Evolutionary conservation across 2,113 vertebrate genomes (phyloP).

Genomic region (Alosa alosa): DNA sequence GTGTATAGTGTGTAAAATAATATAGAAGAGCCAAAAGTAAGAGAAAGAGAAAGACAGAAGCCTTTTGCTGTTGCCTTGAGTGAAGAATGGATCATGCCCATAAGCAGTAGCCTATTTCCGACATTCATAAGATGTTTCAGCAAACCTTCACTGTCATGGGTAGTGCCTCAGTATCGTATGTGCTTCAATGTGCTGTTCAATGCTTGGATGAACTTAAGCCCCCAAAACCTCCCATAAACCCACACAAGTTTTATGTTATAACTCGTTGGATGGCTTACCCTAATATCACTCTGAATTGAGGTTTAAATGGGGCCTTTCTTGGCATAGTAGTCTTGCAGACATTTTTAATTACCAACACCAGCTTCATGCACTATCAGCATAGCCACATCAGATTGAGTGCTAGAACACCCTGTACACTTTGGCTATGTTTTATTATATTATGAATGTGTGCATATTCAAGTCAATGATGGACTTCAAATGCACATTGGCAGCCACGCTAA

Average conservation of each 20-base stretch:
- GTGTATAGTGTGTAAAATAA: too few relatives aligned
- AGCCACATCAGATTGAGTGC: background rate
- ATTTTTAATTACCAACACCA: background rate
- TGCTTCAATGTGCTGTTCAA: too few relatives aligned
- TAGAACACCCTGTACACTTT: background rate
- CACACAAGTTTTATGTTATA: background rate
- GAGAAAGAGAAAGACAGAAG: too few relatives aligned
- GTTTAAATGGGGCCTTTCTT: background rate
- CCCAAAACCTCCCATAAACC: too few relatives aligned
- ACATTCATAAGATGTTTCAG: too few relatives aligned
- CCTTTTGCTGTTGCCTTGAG: too few relatives aligned
- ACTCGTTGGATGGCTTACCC: background rate
- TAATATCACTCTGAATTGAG: background rate
- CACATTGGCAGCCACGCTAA: background rate
- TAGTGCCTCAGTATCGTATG: too few relatives aligned
- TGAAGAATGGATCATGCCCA: too few relatives aligned
- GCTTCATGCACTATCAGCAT: background rate
- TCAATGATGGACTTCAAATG: background rate
- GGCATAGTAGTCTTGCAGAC: background rate
- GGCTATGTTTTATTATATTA: background rate
- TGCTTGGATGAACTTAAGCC: too few relatives aligned
- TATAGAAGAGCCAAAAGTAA: too few relatives aligned
- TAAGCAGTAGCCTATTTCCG: too few relatives aligned
- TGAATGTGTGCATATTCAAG: background rate
- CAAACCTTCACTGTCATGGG: too few relatives aligned